A percentile compares a stretch with the other conserved stretches of the same genome.
Evolutionary conservation across 2,113 vertebrate species (phyloP).

Genomic region (Megalops atlanticus): DNA sequence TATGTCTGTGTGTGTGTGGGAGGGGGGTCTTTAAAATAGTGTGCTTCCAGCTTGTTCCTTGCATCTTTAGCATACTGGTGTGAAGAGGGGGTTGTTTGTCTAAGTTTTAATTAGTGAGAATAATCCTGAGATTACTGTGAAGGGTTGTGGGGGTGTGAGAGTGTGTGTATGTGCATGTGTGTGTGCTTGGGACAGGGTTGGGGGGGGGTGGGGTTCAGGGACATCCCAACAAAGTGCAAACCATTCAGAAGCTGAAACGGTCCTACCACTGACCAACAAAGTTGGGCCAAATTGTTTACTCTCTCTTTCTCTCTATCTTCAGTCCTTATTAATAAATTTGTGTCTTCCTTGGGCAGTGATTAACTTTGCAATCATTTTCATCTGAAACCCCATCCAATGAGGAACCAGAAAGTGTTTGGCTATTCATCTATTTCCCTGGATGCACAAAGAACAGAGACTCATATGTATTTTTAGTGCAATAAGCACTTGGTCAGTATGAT

Average conservation of each 20-base stretch:
- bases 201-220: conserved; percentile 75
- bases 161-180: too few relatives aligned
- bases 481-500: too few relatives aligned
- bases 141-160: conserved; percentile 50
- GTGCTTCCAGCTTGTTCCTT: conserved; percentile 70
- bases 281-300: background rate
- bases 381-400: too few relatives aligned
- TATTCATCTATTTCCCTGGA: too few relatives aligned
- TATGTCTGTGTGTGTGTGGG: conserved; percentile 53
- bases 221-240: conserved; percentile 78
- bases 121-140: conserved; percentile 86
- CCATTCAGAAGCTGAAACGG: conserved; percentile 63
- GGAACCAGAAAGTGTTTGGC: too few relatives aligned
- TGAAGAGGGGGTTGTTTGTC: conserved; percentile 84
- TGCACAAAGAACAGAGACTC: too few relatives aligned
- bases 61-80: conserved; percentile 72
- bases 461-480: too few relatives aligned
- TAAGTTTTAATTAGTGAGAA: conserved; percentile 94
- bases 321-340: too few relatives aligned
- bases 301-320: background rate
- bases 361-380: too few relatives aligned
- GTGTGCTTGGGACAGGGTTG: conserved; percentile 33
- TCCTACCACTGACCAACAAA: background rate
- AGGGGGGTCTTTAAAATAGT: conserved; percentile 74
- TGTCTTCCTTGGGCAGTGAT: too few relatives aligned